These are phyloP conservation scores for Salticus scenicus DNA, from an alignment of 2,888 invertebrate species.

Conservation along the genomic window DNA sequence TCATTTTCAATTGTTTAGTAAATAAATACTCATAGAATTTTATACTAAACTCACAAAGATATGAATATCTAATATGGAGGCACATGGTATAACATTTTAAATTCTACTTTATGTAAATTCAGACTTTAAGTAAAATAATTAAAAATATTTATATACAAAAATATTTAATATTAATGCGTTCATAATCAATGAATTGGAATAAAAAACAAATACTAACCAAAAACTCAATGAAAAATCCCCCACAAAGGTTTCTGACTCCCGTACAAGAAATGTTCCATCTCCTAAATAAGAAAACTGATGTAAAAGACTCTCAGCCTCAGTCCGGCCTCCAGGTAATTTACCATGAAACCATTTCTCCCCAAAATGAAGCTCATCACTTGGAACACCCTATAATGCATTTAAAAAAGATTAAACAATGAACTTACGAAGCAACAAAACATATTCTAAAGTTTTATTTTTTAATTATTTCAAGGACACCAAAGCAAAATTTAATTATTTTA, in stretches of 20 bases:
- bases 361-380: constrained; percentile 92
- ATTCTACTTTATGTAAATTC: no score
- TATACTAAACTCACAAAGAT: no score
- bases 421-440: no score
- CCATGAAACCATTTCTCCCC: constrained; percentile 97
- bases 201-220: constrained; percentile 79
- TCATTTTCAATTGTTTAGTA: no score
- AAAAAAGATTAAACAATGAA: no score
- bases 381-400: constrained; percentile 78
- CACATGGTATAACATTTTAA: background rate
- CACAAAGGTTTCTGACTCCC: constrained; percentile 94
- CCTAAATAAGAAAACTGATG: constrained; percentile 87
- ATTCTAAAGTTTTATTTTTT: no score
- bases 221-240: constrained; percentile 97
- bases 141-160: background rate
- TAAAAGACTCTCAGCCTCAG: constrained; percentile 85
- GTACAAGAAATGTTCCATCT: constrained; percentile 93
- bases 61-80: no score
- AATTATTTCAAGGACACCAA: no score
- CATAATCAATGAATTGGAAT: background rate
- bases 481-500: no score
- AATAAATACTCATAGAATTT: no score
- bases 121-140: background rate
- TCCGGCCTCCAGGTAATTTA: constrained; percentile 85
- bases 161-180: no score